Evolutionary conservation across 2,888 invertebrate genomes (phyloP), one percentile per base, ranked within the genome.

Genomic region (Gasteruption jaculator): DNA sequence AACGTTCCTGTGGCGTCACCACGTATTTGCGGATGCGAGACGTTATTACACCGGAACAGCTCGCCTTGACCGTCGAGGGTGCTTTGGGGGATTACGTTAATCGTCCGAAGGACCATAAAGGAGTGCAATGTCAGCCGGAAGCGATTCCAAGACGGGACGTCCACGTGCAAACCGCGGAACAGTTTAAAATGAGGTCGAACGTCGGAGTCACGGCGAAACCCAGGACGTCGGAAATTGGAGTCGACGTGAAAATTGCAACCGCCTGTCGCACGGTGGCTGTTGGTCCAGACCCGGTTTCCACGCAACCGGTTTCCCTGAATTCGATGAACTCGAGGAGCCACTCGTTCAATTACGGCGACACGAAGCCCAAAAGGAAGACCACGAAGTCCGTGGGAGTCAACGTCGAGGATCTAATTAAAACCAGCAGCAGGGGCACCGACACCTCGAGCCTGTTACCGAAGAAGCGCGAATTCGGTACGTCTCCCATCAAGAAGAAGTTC

Each of bases 301-400:
- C 62, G 1, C 56, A 61, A 12, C 71, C 76, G 2, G 61, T 77
- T 20, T 78, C 77, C 1, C 58, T 78, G 18, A 70, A 73, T 18
- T 71, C 73, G 42, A 61, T 76, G 56, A 71, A 65, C 33, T 73
- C 74, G 2, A 70, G 78, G 38, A 81, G 79, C 56, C 75, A 76
- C 46, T 80, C 80, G 1, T 81, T 81, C 53, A 78, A 79, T 56
- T 71, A 79, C 53, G 79, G 79, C 3, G 79, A 78, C 34, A 76
- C 75, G 35, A 74, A 73, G 49, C 56, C 74, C 1, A 73, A 74
- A 38, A 58, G 73, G 7, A 53, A 33, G 19, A 24, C 43, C 7
- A 53, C 38, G 3, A 65, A 55, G 25, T 63, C 63, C 5, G 48
- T 68, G 1, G 61, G 60, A 1, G 49, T 58, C 3, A 49, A 43